Conservation (phyloP, 2,797 vertebrate genomes). For the Paedocypris micromegethes region DNA sequence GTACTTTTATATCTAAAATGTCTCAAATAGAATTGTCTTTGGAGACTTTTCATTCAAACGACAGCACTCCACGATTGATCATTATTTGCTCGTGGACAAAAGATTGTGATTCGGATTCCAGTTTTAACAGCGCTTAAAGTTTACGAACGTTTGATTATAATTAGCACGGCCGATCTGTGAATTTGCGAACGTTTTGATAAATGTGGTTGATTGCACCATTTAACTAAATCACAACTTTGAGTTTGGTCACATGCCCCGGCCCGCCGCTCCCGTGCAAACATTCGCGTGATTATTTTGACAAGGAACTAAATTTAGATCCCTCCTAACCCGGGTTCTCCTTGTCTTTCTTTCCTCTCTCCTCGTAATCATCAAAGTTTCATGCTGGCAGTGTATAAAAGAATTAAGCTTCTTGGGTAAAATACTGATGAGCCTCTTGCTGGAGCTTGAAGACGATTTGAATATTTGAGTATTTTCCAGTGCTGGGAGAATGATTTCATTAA, state of each 20-base stretch:
- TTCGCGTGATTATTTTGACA: background rate
- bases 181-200: conserved; percentile 53
- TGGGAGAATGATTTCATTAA: conserved; percentile 43
- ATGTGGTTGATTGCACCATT: conserved; percentile 56
- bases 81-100: conserved; percentile 29
- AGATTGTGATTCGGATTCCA: conserved; percentile 26
- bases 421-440: conserved; percentile 34
- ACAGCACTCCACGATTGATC: background rate
- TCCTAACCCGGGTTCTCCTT: conserved; percentile 3
- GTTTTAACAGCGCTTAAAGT: background rate
- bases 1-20: too few relatives aligned
- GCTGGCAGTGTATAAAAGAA: conserved; percentile 35
- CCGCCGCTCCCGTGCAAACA: too few relatives aligned
- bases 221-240: conserved; percentile 45
- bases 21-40: too few relatives aligned
- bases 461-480: conserved; percentile 37
- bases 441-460: conserved; percentile 42
- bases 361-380: conserved; percentile 44
- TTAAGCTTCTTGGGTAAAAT: conserved; percentile 42
- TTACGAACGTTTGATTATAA: conserved; percentile 49
- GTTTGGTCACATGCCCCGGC: background rate
- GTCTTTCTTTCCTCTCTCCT: background rate
- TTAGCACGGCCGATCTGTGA: conserved; percentile 54
- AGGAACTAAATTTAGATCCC: conserved; percentile 31
- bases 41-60: background rate